A percentile compares a stretch with the other conserved stretches of the same genome.
phyloP scores from a whole-genome alignment of 2,797 vertebrate species.

The Simalia tracyae region DNA sequence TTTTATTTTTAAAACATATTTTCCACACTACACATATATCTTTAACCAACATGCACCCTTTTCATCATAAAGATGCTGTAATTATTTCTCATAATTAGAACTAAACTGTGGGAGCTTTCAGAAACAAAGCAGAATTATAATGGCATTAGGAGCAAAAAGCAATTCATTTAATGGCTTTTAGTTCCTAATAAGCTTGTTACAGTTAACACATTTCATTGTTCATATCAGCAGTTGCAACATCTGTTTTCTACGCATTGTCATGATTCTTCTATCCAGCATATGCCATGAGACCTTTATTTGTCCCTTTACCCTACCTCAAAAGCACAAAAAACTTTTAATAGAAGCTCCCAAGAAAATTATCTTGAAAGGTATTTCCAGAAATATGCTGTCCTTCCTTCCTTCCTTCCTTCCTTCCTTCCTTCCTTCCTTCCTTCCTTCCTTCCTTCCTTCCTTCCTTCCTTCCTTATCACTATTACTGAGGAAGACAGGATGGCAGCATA shows the following conservation, averaged over 20 bases:
- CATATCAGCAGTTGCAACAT: neutral
- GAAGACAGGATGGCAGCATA: no score
- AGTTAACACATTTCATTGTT: neutral
- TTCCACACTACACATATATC: neutral
- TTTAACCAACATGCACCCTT: neutral
- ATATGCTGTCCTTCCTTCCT: no score
- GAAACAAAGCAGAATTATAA: conserved; percentile 6
- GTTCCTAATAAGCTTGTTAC: neutral
- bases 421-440: no score
- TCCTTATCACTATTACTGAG: no score
- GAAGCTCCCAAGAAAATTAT: neutral
- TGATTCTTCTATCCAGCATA: neutral
- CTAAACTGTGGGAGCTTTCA: conserved; percentile 9
- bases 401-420: no score
- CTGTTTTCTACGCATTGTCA: neutral
- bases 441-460: no score
- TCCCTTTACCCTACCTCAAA: neutral
- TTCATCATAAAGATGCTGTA: neutral
- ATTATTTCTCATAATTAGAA: conserved; percentile 14
- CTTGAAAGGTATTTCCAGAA: neutral
- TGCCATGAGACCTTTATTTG: neutral
- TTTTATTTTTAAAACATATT: neutral
- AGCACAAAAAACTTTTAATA: neutral
- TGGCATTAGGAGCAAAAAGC: neutral
- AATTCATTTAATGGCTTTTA: neutral